phyloP scores from a whole-genome alignment of 37 sponge, comb jelly and placozoan species.

The Halisarca cf. caerulea region DNA sequence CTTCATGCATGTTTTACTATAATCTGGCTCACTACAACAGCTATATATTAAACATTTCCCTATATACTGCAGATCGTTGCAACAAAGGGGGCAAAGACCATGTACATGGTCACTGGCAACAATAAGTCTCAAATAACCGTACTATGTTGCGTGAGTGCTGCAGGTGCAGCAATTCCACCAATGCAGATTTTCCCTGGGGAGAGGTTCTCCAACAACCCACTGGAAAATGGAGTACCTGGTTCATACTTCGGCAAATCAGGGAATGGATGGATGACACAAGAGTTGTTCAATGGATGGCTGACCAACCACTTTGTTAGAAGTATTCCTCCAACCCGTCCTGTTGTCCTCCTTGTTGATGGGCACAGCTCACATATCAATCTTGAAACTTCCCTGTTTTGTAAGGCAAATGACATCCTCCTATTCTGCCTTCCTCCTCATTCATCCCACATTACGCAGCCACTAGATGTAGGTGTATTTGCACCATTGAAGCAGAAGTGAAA shows the following conservation, averaged over 20 bases:
- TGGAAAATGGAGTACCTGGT: conserved; percentile 32
- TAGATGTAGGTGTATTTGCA: neutral
- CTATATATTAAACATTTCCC: neutral
- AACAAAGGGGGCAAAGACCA: neutral
- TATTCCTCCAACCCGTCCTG: conserved; percentile 23
- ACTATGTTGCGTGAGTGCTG: conserved; percentile 19
- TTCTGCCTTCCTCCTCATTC: conserved; percentile 43
- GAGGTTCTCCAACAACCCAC: conserved; percentile 38
- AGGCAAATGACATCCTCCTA: conserved; percentile 22
- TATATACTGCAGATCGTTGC: neutral
- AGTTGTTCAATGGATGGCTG: conserved; percentile 53
- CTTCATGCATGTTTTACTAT: neutral
- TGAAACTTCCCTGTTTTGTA: conserved; percentile 26
- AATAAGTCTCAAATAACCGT: conserved; percentile 33
- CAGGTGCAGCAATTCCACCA: conserved; percentile 37
- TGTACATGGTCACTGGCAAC: conserved; percentile 15
- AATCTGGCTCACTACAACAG: neutral
- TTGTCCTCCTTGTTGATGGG: conserved; percentile 7
- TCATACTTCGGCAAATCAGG: conserved; percentile 46
- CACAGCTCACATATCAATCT: conserved; percentile 18
- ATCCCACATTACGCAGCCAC: neutral
- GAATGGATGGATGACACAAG: conserved; percentile 51
- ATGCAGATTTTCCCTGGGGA: conserved; percentile 56
- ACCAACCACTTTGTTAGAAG: conserved; percentile 27
- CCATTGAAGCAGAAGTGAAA: neutral